These are phyloP conservation scores for Cataglyphis livida DNA, from an alignment of 2,888 invertebrate species.

Conservation along the genomic window DNA sequence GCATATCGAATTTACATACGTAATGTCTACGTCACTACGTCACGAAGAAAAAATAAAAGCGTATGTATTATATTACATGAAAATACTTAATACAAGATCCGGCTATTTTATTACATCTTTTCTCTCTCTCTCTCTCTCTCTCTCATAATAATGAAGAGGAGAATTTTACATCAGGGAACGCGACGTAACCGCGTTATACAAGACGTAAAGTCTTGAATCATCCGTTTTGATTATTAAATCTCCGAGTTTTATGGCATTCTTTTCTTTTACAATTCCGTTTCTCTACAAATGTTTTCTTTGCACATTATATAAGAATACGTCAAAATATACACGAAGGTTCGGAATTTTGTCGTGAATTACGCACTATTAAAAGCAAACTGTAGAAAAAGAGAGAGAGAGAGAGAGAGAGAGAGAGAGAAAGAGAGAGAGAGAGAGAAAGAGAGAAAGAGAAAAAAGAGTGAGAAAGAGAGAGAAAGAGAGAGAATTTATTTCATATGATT, in stretches of 20 bases:
- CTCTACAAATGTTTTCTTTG: neutral
- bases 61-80: neutral
- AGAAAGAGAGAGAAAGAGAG: neutral
- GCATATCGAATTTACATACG: constrained; percentile 12
- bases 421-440: neutral
- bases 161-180: neutral
- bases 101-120: neutral
- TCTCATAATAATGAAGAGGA: neutral
- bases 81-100: neutral
- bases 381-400: neutral
- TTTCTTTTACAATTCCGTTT: neutral
- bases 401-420: too few relatives aligned
- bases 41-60: neutral
- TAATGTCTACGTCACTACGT: neutral
- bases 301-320: neutral
- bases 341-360: neutral
- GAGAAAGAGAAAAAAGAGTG: too few relatives aligned
- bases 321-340: neutral
- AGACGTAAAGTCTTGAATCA: neutral
- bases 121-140: neutral
- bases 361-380: neutral
- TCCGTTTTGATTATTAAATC: neutral
- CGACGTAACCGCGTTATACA: neutral
- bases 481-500: constrained; percentile 4
- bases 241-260: neutral